These are phyloP conservation scores for Distichodus sexfasciatus DNA, from an alignment of 2,797 vertebrate genomes.

Conservation along the genomic window DNA sequence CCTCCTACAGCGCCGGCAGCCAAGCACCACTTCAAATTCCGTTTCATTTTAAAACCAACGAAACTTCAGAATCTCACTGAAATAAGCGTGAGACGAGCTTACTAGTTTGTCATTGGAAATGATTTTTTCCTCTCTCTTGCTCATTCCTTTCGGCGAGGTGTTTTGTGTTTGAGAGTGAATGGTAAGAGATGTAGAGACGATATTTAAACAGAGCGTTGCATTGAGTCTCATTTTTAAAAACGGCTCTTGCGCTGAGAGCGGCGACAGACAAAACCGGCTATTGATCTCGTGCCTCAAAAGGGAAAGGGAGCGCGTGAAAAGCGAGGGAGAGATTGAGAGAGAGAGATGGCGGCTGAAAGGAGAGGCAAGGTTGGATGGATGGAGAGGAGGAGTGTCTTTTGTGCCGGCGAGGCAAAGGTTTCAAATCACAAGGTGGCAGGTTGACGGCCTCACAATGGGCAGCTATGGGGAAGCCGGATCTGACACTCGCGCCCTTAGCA, in stretches of 20 bases:
- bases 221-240: slow-evolving; percentile 47
- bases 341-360: slow-evolving; percentile 64
- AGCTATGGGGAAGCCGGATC: slow-evolving; percentile 63
- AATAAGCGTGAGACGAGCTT: slow-evolving; percentile 18
- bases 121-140: too few relatives aligned
- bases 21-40: background rate
- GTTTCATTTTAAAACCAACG: slow-evolving; percentile 7
- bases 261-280: slow-evolving; percentile 75
- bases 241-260: slow-evolving; percentile 42
- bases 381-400: slow-evolving; percentile 61
- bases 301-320: slow-evolving; percentile 63
- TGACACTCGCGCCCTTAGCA: slow-evolving; percentile 59
- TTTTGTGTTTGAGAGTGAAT: background rate
- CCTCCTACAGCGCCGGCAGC: background rate
- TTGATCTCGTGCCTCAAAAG: slow-evolving; percentile 74
- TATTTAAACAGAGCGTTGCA: slow-evolving; percentile 44
- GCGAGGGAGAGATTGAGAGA: too few relatives aligned
- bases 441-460: slow-evolving; percentile 70
- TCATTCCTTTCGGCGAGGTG: too few relatives aligned
- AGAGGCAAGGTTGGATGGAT: slow-evolving; percentile 67
- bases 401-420: slow-evolving; percentile 63
- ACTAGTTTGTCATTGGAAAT: slow-evolving; percentile 27
- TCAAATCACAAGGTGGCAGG: slow-evolving; percentile 68
- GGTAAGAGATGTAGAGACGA: slow-evolving; percentile 25
- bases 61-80: slow-evolving; percentile 29